These are phyloP conservation scores for Netelia inedita DNA, from an alignment of 2,888 invertebrate genomes.

Conservation along the genomic window DNA sequence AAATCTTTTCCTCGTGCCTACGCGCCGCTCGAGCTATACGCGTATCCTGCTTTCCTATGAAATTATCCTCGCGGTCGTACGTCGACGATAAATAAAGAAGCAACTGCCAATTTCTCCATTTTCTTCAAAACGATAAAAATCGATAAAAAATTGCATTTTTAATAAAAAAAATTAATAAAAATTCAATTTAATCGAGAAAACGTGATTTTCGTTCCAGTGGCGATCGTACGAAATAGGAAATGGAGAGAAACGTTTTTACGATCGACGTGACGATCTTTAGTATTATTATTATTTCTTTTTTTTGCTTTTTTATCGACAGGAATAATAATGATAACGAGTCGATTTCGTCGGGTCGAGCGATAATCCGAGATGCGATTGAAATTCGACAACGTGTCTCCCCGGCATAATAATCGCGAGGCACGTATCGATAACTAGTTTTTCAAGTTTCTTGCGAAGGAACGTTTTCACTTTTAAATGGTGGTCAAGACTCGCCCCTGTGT, in stretches of 20 bases:
- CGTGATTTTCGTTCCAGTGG: not conserved
- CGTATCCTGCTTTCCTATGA: conserved; percentile 23
- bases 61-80: not conserved
- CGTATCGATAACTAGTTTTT: conserved; percentile 38
- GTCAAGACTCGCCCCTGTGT: conserved; percentile 33
- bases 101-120: not conserved
- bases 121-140: not conserved
- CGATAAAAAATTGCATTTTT: not conserved
- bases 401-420: conserved; percentile 21
- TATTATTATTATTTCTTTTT: not conserved
- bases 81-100: conserved; percentile 14
- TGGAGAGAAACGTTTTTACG: too few species aligned
- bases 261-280: too few species aligned
- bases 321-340: conserved; percentile 1
- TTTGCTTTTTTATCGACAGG: not conserved
- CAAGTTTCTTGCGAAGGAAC: conserved; percentile 48
- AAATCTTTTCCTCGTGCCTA: conserved; percentile 53
- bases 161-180: not conserved
- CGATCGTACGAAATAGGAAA: not conserved
- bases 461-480: conserved; percentile 66
- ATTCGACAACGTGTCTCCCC: conserved; percentile 22
- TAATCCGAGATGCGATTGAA: conserved; percentile 16
- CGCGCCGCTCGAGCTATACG: not conserved
- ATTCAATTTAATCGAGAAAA: not conserved
- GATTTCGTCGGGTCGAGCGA: not conserved